Base-by-base conservation (phyloP, 1,140 invertebrate genomes). In the Pteromalus puparum region DNA sequence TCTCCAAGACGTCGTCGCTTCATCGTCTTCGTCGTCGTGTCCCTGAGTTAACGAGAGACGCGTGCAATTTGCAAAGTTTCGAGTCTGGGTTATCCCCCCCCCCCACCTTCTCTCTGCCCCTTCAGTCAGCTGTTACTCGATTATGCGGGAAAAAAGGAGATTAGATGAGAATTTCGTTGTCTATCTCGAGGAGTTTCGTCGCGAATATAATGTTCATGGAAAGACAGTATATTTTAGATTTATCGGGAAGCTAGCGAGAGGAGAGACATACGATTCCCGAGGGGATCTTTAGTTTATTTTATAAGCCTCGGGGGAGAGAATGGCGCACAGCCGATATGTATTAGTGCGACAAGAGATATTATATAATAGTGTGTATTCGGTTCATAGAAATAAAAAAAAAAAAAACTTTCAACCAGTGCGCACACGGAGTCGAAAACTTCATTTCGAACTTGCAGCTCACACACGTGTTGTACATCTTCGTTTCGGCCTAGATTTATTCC, bases 401-500 rank as follows among this genome's bases (percentile, higher is more conserved):
- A n/a, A n/a, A n/a, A n/a, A n/a, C n/a, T n/a, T n/a, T n/a, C n/a
- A n/a, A n/a, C n/a, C n/a, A n/a, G n/a, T n/a, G n/a, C 34, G 0
- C 61, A 13, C n/a, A 48, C 6, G 30, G 7, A n/a, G 21, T n/a
- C 0, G 18, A 26, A 82, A 75, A 75, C 42, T 48, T 82, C 53
- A 75, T 75, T 75, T 28, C 7, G 34, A 67, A 28, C 28, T n/a
- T 61, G 53, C 1, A 21, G n/a, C n/a, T 21, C 21, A 10, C 1
- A 42, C 10, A 42, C 15, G 53, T 61, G 18, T n/a, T 4, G 4
- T 61, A 6, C 30, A 42, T 38, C 28, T 83, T 77, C 34, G 46
- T 67, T 83, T 77, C 53, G 75, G 82, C 75, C 74, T 61, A 83
- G 46, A 83, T 83, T 83, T 70, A 42, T 42, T 9, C 21, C 21